A percentile compares a stretch with the other conserved stretches of the same genome.
Conservation (phyloP, 92 coral and sea anemone species). For the Palythoa grandis region DNA sequence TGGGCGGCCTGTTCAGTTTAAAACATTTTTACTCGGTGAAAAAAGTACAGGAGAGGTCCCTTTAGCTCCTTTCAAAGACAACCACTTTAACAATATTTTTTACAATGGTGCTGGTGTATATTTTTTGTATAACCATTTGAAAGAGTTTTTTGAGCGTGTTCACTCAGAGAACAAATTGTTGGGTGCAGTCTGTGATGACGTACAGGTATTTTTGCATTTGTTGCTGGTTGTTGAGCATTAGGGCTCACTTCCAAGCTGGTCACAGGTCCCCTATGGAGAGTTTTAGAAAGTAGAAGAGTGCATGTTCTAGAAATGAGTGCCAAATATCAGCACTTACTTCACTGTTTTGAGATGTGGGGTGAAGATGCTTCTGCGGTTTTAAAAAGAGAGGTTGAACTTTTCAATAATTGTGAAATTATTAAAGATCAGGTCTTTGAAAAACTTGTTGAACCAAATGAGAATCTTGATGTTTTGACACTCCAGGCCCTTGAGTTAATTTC, state of each 20-base stretch:
- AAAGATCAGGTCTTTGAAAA: conserved; percentile 31
- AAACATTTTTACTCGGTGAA: background rate
- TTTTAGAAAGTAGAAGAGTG: conserved; percentile 12
- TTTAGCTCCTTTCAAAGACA: no score
- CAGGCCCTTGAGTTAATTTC: conserved; percentile 37
- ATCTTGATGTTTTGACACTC: conserved; percentile 23
- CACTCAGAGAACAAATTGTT: conserved; percentile 22
- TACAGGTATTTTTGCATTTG: conserved; percentile 4
- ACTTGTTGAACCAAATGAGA: conserved; percentile 17
- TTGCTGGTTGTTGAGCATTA: conserved; percentile 30
- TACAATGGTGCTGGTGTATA: background rate
- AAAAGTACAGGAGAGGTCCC: no score
- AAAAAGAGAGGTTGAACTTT: conserved; percentile 31
- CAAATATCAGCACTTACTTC: conserved; percentile 29
- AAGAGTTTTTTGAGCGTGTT: conserved; percentile 8
- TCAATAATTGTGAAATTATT: background rate
- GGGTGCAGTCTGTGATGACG: conserved; percentile 12
- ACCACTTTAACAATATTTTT: no score
- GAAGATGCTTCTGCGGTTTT: conserved; percentile 16
- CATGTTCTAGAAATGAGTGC: conserved; percentile 25
- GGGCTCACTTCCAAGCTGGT: conserved; percentile 17
- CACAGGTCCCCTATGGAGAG: conserved; percentile 13
- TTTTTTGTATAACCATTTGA: conserved; percentile 9
- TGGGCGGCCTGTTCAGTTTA: conserved; percentile 22
- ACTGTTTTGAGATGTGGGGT: conserved; percentile 24